Percentiles rank a stretch among this genome's conserved stretches.
Conservation (phyloP, 2,888 invertebrate species). For the Trachelus tabidus region DNA sequence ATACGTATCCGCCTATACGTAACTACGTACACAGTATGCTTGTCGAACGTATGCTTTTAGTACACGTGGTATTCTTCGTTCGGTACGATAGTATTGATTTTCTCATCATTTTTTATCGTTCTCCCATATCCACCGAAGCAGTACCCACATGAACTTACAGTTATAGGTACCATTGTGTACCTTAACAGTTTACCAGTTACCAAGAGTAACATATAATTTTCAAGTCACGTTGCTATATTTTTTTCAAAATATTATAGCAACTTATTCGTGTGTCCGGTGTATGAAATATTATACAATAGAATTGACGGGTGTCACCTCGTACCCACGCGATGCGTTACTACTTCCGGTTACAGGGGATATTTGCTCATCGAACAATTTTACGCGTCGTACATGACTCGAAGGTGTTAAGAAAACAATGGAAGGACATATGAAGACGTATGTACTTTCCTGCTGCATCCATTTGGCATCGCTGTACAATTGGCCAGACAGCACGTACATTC, state of each 20-base stretch:
- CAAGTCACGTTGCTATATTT: not conserved
- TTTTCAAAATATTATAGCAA: not conserved
- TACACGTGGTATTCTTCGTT: not conserved
- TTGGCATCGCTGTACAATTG: not conserved
- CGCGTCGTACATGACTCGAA: not conserved
- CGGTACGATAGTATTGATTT: constrained; percentile 2
- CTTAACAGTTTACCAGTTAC: not conserved
- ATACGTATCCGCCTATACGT: not conserved
- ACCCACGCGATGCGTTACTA: not conserved
- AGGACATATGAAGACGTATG: not conserved
- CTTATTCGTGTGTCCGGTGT: not conserved
- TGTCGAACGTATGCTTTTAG: not conserved
- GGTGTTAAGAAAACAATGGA: not conserved
- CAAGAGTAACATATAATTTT: not conserved
- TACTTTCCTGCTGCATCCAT: not conserved
- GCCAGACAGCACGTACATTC: not conserved
- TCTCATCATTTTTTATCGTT: not conserved
- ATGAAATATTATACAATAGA: not conserved
- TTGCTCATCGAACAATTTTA: not conserved
- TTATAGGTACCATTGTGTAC: not conserved
- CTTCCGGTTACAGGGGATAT: not conserved
- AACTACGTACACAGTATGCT: not conserved
- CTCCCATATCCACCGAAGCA: not conserved
- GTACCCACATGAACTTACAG: not conserved
- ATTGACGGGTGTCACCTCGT: not conserved